Conservation (phyloP, 2,888 invertebrate genomes). For the Laothoe populi region DNA sequence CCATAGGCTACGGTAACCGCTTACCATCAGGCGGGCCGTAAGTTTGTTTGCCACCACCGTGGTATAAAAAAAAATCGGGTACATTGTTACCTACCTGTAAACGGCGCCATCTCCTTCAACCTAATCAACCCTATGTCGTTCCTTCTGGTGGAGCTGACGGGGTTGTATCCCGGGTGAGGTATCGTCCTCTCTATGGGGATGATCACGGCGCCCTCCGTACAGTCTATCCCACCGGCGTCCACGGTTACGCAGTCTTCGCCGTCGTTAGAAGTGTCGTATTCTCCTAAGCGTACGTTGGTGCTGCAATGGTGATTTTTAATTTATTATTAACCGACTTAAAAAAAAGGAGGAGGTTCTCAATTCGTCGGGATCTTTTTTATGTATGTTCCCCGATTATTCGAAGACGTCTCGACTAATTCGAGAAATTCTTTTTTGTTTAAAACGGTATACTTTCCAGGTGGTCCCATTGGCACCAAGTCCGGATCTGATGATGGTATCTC, state of each 20-base stretch:
- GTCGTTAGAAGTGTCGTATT: slow-evolving; percentile 67
- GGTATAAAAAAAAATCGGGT: no score
- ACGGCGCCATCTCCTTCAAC: slow-evolving; percentile 59
- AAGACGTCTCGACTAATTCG: no score
- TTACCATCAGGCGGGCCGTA: no score
- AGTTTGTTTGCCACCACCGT: no score
- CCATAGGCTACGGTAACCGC: no score
- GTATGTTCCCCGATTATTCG: no score
- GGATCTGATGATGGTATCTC: no score
- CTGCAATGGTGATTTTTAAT: neutral
- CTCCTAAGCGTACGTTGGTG: slow-evolving; percentile 67
- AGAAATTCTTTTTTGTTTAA: no score
- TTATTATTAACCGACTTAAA: neutral
- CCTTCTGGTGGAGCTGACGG: slow-evolving; percentile 22
- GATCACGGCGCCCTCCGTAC: slow-evolving; percentile 64
- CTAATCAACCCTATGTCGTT: slow-evolving; percentile 79
- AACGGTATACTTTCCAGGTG: no score
- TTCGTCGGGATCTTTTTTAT: neutral
- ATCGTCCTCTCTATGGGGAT: slow-evolving; percentile 66
- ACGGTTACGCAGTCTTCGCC: slow-evolving; percentile 65
- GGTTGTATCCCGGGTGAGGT: slow-evolving; percentile 69
- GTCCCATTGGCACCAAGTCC: no score
- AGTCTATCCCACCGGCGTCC: slow-evolving; percentile 56
- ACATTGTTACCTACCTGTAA: slow-evolving; percentile 64
- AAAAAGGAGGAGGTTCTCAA: no score